Conservation (phyloP, 2,888 invertebrate genomes). For the Colostygia pectinataria region DNA sequence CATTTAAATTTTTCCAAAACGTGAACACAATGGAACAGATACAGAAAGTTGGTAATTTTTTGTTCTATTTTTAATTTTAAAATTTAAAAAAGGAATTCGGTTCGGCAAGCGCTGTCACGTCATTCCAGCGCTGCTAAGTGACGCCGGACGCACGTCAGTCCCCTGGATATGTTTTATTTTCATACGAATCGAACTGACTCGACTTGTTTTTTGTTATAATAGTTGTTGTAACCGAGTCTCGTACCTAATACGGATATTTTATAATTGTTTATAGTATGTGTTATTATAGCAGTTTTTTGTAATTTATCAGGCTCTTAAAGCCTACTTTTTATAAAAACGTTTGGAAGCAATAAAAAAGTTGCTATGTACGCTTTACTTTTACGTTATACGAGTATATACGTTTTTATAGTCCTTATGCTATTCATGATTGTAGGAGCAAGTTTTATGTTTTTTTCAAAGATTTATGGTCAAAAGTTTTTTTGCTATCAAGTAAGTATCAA, state of each 20-base stretch:
- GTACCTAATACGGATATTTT: conserved; percentile 65
- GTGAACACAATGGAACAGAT: conserved; percentile 82
- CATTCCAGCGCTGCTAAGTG: conserved; percentile 82
- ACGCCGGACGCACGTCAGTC: conserved; percentile 82
- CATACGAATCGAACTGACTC: conserved; percentile 73
- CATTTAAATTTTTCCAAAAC: conserved; percentile 82
- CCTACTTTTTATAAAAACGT: no score
- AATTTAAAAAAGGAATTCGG: conserved; percentile 76
- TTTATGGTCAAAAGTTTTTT: no score
- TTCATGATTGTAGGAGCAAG: no score
- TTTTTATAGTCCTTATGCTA: no score
- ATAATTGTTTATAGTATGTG: conserved; percentile 53
- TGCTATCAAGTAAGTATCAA: no score
- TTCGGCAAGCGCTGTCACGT: conserved; percentile 82
- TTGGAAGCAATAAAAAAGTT: no score
- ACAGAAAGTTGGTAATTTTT: conserved; percentile 62
- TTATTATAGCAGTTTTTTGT: conserved; percentile 37
- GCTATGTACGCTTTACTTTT: no score
- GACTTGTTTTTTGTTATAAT: conserved; percentile 77
- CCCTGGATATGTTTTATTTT: conserved; percentile 77
- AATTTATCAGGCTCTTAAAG: conserved; percentile 4
- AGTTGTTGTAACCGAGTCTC: conserved; percentile 67
- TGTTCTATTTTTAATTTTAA: conserved; percentile 72
- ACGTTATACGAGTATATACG: no score
- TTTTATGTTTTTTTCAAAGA: no score